Evolutionary conservation across 2,797 vertebrate species (phyloP), one percentile per base, ranked within the genome.

Genomic region (Setipinna tenuifilis): DNA sequence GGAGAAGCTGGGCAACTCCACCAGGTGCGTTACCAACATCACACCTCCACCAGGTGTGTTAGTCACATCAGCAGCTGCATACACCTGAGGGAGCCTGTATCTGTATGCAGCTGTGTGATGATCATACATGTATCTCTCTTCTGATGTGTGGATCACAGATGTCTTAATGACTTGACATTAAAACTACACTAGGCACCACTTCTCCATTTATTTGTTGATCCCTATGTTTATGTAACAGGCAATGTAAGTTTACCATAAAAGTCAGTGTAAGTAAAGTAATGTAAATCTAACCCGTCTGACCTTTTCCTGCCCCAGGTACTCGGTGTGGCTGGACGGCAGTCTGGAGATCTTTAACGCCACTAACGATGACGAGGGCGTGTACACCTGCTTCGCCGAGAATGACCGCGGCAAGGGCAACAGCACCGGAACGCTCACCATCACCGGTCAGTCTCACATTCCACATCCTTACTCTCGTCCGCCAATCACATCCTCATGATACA

Each of bases 301-400:
- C 35, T 41, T 41, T 41, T 41, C 5, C 35, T 5, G 5, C 35
- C 2, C 35, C 35, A 99, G 98, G 68, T 75, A 75, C 11, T 75
- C 68, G 1, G 96, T 99, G 89, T 95, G 97, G 97, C 95, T 94
- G 82, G 98, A 99, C 14, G 98, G 98, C 21, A 99, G 95, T 92
- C 94, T 99, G 90, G 97, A 99, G 95, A 99, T 99, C 88, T 94
- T 95, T 85, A 98, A 98, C 7, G 95, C 97, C 82, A 98, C 98
- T 62, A 96, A 91, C 83, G 94, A 95, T 17, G 98, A 99, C 31
- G 97, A 97, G 84, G 98, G 98, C 1, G 82, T 93, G 21, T 99
- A 99, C 85, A 98, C 95, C 0, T 99, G 98, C 91, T 97, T 97
- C 82, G 98, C 97, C 16, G 97, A 99, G 94, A 99, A 99, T 84